A percentile compares a stretch with the other conserved stretches of the same genome.
phyloP scores from a whole-genome alignment of 1,140 invertebrate genomes.

The Drosophila kohkoa region DNA sequence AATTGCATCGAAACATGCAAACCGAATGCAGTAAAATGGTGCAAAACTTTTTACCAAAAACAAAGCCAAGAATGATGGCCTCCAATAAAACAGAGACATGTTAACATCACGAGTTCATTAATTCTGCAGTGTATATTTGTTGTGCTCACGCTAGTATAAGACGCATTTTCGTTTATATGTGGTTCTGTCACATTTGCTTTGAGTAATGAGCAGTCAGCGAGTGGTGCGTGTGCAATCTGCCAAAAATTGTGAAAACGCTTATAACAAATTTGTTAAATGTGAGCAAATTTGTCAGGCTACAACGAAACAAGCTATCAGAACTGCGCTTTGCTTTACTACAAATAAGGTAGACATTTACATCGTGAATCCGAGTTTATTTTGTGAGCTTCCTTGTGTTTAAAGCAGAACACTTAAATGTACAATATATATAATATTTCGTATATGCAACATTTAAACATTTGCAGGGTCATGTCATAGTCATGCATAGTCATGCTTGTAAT shows the following conservation, averaged over 20 bases:
- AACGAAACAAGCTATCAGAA: neutral
- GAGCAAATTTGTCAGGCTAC: conserved; percentile 59
- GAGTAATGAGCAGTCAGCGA: conserved; percentile 60
- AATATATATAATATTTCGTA: too few species aligned
- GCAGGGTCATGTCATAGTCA: too few species aligned
- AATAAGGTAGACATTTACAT: neutral
- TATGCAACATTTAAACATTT: too few species aligned
- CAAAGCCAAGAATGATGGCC: conserved; percentile 44
- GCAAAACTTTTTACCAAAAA: conserved; percentile 1
- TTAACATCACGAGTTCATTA: conserved; percentile 75
- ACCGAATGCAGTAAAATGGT: conserved; percentile 40
- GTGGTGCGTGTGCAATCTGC: conserved; percentile 23
- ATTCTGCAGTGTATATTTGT: conserved; percentile 44
- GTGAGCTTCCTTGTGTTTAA: neutral
- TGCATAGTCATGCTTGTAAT: too few species aligned
- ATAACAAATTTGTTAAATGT: conserved; percentile 71
- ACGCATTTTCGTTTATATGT: conserved; percentile 29
- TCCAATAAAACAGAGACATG: conserved; percentile 62
- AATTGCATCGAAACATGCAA: conserved; percentile 70
- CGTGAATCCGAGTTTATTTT: neutral
- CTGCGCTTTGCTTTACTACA: neutral
- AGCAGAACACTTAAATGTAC: too few species aligned
- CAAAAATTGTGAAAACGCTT: conserved; percentile 59
- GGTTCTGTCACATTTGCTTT: conserved; percentile 58
- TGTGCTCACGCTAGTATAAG: neutral